A percentile compares a stretch with the other conserved stretches of the same genome.
These are phyloP conservation scores for Lichenostomus cassidix DNA, from an alignment of 2,113 vertebrate genomes.

Conservation along the genomic window DNA sequence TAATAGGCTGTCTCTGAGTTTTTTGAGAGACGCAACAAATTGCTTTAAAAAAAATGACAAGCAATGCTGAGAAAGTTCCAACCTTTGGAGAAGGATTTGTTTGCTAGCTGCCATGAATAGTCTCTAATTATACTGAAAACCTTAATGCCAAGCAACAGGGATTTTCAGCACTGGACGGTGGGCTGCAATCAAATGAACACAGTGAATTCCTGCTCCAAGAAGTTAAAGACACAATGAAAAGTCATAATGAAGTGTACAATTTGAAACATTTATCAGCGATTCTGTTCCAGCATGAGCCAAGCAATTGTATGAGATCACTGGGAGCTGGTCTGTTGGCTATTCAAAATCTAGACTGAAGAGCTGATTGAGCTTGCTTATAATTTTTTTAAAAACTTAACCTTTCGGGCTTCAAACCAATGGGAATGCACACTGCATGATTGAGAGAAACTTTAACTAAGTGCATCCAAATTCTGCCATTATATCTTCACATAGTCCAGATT, in stretches of 20 bases:
- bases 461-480: background rate
- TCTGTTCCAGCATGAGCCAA: slow-evolving; percentile 24
- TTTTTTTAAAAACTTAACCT: slow-evolving; percentile 20
- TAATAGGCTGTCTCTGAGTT: background rate
- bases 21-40: background rate
- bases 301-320: slow-evolving; percentile 47
- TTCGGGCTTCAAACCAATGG: slow-evolving; percentile 20
- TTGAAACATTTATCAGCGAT: slow-evolving; percentile 31
- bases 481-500: background rate
- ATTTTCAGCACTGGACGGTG: background rate
- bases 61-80: background rate
- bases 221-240: slow-evolving; percentile 51
- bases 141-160: background rate
- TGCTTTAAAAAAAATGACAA: background rate
- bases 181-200: slow-evolving; percentile 8
- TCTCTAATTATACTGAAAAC: background rate
- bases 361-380: slow-evolving; percentile 38
- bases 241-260: slow-evolving; percentile 20
- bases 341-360: slow-evolving; percentile 34
- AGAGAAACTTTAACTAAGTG: background rate
- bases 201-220: background rate
- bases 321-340: slow-evolving; percentile 20
- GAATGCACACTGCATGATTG: background rate
- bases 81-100: background rate
- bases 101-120: slow-evolving; percentile 16